A percentile compares a stretch with the other conserved stretches of the same genome.
These are phyloP conservation scores for Hydra vulgaris DNA, from an alignment of 30 jellyfish, hydroid and myxozoan genomes.

Conservation along the genomic window DNA sequence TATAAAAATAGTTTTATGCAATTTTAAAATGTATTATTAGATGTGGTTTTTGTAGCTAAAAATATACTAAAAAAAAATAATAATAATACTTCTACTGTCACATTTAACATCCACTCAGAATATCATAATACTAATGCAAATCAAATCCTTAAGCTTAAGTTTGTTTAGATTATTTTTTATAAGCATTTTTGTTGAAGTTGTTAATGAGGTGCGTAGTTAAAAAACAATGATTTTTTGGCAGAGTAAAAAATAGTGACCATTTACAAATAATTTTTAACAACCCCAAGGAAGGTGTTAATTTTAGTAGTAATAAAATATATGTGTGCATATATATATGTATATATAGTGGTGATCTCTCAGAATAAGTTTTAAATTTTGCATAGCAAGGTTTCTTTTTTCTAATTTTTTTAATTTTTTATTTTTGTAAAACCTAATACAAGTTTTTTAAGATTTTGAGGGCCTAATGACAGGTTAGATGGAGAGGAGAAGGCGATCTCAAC, in stretches of 20 bases:
- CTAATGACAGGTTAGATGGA: too few species aligned
- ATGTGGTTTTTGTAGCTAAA: neutral
- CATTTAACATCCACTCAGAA: neutral
- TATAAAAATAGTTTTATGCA: too few species aligned
- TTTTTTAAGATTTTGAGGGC: too few species aligned
- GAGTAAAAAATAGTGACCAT: neutral
- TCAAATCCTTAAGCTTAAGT: neutral
- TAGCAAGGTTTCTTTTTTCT: too few species aligned
- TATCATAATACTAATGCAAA: neutral
- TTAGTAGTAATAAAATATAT: too few species aligned
- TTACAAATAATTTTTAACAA: neutral
- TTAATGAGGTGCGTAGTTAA: neutral
- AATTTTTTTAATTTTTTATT: too few species aligned
- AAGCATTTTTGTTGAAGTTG: neutral
- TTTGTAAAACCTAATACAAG: too few species aligned
- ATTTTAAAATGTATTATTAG: too few species aligned
- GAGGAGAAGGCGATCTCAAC: too few species aligned
- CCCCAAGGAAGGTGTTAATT: neutral
- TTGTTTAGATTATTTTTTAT: neutral
- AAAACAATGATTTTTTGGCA: neutral
- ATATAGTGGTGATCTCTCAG: too few species aligned
- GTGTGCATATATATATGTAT: too few species aligned
- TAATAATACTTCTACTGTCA: neutral
- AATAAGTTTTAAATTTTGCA: too few species aligned
- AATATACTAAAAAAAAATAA: neutral